Percentiles rank a stretch among this genome's conserved stretches.
Evolutionary conservation across 1,140 invertebrate species (phyloP).

Genomic region (Galendromus occidentalis): DNA sequence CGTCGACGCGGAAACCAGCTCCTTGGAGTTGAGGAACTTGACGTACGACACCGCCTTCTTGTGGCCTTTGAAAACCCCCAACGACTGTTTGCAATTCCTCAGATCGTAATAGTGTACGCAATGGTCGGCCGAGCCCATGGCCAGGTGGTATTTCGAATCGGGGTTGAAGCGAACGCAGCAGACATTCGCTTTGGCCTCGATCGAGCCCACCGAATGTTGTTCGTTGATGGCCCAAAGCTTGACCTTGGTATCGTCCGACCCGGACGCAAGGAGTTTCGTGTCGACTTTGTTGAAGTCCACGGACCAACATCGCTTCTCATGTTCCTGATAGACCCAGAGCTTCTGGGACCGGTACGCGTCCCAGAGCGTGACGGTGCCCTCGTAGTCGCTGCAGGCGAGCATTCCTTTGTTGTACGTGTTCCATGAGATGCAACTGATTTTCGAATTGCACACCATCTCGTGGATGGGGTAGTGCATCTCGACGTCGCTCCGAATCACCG

Average conservation of each 20-base stretch:
- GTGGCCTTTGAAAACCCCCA: conserved; percentile 73
- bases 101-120: conserved; percentile 93
- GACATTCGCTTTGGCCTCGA: conserved; percentile 81
- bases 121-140: conserved; percentile 87
- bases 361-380: conserved; percentile 81
- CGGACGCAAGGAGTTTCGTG: conserved; percentile 70
- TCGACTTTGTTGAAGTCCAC: conserved; percentile 88
- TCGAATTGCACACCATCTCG: conserved; percentile 81
- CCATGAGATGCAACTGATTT: conserved; percentile 87
- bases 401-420: conserved; percentile 75
- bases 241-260: conserved; percentile 81
- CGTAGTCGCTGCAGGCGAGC: conserved; percentile 82
- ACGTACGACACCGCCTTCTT: conserved; percentile 89
- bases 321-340: conserved; percentile 50
- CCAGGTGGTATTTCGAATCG: conserved; percentile 55
- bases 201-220: conserved; percentile 61
- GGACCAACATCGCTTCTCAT: conserved; percentile 89
- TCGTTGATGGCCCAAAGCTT: conserved; percentile 78
- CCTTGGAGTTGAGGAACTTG: conserved; percentile 69
- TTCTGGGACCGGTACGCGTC: conserved; percentile 59
- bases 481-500: conserved; percentile 56
- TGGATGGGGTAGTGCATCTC: conserved; percentile 78
- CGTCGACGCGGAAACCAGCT: conserved; percentile 83
- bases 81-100: conserved; percentile 55
- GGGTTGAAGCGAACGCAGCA: conserved; percentile 95